A percentile compares a stretch with the other conserved stretches of the same genome.
These are phyloP conservation scores for Hippocampus barbouri DNA, from an alignment of 2,113 vertebrate species.

Conservation along the genomic window DNA sequence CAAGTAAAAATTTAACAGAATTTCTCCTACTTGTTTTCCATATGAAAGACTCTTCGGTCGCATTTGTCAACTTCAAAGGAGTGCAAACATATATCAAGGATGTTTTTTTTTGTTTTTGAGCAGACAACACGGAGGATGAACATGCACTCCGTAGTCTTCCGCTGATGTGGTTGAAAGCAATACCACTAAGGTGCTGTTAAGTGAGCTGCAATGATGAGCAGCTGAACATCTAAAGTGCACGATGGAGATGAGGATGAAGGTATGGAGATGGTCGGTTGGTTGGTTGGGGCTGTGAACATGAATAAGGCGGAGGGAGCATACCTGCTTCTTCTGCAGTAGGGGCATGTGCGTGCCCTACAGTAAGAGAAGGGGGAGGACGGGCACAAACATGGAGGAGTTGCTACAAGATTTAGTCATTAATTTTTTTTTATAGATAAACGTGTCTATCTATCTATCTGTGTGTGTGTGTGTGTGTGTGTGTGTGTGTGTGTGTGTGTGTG, in stretches of 20 bases:
- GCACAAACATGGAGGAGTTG: not conserved
- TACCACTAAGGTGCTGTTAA: conserved; percentile 12
- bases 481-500: no score
- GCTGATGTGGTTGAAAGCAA: not conserved
- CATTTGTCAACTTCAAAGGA: not conserved
- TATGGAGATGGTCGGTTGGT: conserved; percentile 14
- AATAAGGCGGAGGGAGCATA: conserved; percentile 44
- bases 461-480: no score
- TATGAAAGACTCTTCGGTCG: not conserved
- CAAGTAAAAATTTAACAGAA: not conserved
- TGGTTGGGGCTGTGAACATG: conserved; percentile 16
- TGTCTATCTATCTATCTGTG: no score
- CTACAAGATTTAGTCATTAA: not conserved
- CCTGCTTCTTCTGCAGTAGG: conserved; percentile 77
- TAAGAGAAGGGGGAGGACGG: conserved; percentile 9
- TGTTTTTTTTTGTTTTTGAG: not conserved
- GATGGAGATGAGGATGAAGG: conserved; percentile 30
- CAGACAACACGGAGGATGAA: conserved; percentile 5
- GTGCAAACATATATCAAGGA: not conserved
- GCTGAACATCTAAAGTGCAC: conserved; percentile 30
- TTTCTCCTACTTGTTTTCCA: not conserved
- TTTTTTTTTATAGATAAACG: not conserved
- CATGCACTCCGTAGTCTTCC: conserved; percentile 36
- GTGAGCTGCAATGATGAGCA: conserved; percentile 10
- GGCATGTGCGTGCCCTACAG: conserved; percentile 72